Percentiles rank a stretch among this genome's conserved stretches.
These are phyloP conservation scores for Bombus sibiricus DNA, from an alignment of 1,140 invertebrate genomes.

Conservation along the genomic window DNA sequence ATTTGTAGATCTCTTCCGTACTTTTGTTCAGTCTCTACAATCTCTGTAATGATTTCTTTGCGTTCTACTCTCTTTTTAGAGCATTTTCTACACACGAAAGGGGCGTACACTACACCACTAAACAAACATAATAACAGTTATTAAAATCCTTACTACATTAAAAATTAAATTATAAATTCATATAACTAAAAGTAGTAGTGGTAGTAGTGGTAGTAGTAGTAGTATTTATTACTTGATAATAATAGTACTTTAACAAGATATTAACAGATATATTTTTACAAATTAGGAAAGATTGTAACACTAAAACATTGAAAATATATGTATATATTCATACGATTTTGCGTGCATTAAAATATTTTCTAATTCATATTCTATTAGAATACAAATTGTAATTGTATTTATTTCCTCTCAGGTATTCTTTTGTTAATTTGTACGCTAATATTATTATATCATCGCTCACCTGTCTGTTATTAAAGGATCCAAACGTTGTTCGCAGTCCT, in stretches of 20 bases:
- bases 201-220: no score
- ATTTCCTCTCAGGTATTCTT: neutral
- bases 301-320: neutral
- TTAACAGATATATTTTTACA: neutral
- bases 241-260: neutral
- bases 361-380: neutral
- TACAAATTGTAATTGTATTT: neutral
- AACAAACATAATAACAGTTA: neutral
- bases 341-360: no score
- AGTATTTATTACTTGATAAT: no score
- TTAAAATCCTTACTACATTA: neutral
- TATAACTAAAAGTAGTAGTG: no score
- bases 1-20: conserved; percentile 96
- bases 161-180: no score
- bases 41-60: conserved; percentile 97
- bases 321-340: neutral
- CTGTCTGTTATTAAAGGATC: conserved; percentile 80
- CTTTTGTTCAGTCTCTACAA: conserved; percentile 97
- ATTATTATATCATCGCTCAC: conserved; percentile 55
- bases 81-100: conserved; percentile 93
- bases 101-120: conserved; percentile 88
- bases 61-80: conserved; percentile 93
- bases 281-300: neutral
- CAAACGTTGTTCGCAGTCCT: conserved; percentile 80
- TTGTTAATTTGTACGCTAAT: neutral